Evolutionary conservation across 2,888 invertebrate genomes (phyloP).

Genomic region (Danaus chrysippus): DNA sequence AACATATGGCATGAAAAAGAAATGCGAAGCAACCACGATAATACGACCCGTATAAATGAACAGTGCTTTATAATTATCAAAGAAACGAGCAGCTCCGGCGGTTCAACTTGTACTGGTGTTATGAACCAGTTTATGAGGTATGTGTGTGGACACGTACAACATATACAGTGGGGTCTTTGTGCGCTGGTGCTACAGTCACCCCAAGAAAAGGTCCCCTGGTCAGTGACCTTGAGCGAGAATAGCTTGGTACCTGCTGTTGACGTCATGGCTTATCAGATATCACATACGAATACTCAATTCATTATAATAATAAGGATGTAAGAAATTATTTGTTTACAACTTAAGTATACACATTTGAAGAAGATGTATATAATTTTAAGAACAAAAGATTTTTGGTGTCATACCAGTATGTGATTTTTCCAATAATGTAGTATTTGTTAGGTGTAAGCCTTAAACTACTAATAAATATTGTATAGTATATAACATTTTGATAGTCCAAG

Average conservation of each 20-base stretch:
- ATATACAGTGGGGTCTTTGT: conserved; percentile 40
- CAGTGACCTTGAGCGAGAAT: conserved; percentile 75
- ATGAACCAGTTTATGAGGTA: conserved; percentile 43
- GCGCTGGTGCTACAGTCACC: conserved; percentile 70
- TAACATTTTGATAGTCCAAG: too few relatives aligned
- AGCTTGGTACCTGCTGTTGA: conserved; percentile 67
- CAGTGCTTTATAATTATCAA: conserved; percentile 54
- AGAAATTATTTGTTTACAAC: too few relatives aligned
- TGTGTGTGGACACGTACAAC: conserved; percentile 38
- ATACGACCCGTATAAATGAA: conserved; percentile 47
- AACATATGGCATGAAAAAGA: conserved; percentile 73
- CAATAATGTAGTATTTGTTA: too few relatives aligned
- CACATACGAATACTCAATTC: conserved; percentile 19
- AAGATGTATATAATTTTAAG: too few relatives aligned
- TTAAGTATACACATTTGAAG: too few relatives aligned
- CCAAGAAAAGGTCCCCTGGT: conserved; percentile 73
- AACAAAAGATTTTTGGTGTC: too few relatives aligned
- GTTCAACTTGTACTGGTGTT: conserved; percentile 49
- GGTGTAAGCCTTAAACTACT: too few relatives aligned
- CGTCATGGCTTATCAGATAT: conserved; percentile 49
- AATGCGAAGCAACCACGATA: conserved; percentile 54
- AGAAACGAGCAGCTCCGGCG: conserved; percentile 43
- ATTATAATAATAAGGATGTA: too few relatives aligned
- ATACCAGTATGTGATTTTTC: too few relatives aligned
- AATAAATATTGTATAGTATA: too few relatives aligned